Conservation (phyloP, 2,797 vertebrate genomes). For the Poecilia picta region DNA sequence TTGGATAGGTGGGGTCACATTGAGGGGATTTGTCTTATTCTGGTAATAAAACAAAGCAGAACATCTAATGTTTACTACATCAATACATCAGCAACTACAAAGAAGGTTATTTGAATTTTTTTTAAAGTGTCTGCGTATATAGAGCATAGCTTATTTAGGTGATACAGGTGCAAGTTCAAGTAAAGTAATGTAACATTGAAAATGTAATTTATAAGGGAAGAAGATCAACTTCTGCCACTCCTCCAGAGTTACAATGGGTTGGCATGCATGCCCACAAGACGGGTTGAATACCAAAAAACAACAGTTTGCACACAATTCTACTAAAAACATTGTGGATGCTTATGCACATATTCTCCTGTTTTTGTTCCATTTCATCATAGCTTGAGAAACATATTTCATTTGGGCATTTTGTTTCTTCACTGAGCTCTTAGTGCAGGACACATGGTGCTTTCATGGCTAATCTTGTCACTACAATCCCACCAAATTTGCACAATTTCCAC, state of each 20-base stretch:
- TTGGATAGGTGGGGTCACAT: conserved; percentile 92
- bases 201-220: neutral
- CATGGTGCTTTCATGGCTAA: neutral
- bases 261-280: neutral
- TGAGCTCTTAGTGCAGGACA: neutral
- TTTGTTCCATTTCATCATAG: neutral
- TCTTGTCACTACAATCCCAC: neutral
- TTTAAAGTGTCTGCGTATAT: neutral
- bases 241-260: neutral
- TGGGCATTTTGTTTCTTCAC: neutral
- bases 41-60: conserved; percentile 63
- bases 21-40: conserved; percentile 91
- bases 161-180: neutral
- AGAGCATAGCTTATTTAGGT: neutral
- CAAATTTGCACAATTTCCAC: neutral
- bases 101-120: neutral
- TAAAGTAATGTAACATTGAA: neutral
- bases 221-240: neutral
- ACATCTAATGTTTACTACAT: neutral
- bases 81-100: neutral
- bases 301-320: neutral
- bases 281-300: neutral
- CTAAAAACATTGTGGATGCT: neutral
- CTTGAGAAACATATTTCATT: neutral
- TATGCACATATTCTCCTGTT: neutral